phyloP scores from a whole-genome alignment of 53 echinoderm and acorn worm genomes.

The Temnopleurus reevesii region DNA sequence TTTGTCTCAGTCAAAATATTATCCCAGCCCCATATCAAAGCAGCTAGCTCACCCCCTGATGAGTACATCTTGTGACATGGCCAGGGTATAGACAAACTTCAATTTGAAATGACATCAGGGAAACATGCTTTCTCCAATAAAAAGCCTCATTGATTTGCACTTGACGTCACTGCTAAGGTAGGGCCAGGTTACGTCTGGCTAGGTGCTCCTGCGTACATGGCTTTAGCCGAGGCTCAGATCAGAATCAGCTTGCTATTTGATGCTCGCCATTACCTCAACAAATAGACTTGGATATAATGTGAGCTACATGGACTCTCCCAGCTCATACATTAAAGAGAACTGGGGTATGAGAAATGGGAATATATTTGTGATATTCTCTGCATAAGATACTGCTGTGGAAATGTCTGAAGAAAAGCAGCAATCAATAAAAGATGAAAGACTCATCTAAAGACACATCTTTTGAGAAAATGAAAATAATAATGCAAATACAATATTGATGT shows the following conservation, averaged over 20 bases:
- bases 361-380: too few species aligned
- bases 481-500: too few species aligned
- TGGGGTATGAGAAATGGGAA: too few species aligned
- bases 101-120: conserved; percentile 29
- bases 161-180: conserved; percentile 39
- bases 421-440: too few species aligned
- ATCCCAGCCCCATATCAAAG: too few species aligned
- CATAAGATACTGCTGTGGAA: too few species aligned
- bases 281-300: conserved; percentile 30
- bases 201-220: background rate
- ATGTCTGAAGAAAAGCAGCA: too few species aligned
- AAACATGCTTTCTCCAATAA: conserved; percentile 38
- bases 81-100: background rate
- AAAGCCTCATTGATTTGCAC: conserved; percentile 34
- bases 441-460: too few species aligned
- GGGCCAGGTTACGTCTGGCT: conserved; percentile 9
- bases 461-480: too few species aligned
- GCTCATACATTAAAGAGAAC: background rate
- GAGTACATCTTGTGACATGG: background rate
- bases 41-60: background rate
- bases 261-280: background rate
- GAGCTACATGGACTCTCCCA: background rate
- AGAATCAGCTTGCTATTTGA: background rate
- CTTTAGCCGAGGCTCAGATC: background rate
- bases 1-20: too few species aligned